Evolutionary conservation across 2,113 vertebrate genomes (phyloP).

Genomic region (Vombatus ursinus): DNA sequence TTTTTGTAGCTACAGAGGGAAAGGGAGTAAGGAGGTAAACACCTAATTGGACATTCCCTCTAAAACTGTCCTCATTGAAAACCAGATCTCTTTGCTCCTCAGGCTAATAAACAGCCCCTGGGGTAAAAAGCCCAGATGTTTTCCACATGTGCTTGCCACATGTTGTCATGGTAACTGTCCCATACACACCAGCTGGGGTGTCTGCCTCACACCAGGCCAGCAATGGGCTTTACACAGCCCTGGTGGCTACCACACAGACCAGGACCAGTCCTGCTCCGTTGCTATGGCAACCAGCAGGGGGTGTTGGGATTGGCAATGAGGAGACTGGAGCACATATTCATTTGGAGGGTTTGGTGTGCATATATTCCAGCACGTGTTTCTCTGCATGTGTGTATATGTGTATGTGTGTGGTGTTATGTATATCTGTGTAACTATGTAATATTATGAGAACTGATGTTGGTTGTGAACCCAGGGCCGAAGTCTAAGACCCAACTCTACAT

Average conservation of each 20-base stretch:
- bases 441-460: not conserved
- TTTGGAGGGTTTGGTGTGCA: not conserved
- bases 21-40: not conserved
- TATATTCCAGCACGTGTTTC: not conserved
- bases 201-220: not conserved
- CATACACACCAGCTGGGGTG: not conserved
- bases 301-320: not conserved
- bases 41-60: not conserved
- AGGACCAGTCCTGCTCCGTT: not conserved
- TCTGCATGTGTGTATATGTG: not conserved
- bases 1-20: not conserved
- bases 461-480: not conserved
- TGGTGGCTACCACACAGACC: not conserved
- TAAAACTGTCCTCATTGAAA: constrained; percentile 30
- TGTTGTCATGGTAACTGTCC: constrained; percentile 46
- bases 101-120: constrained; percentile 28
- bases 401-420: no score
- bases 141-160: constrained; percentile 26
- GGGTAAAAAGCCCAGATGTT: constrained; percentile 30
- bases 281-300: constrained; percentile 19
- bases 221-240: constrained; percentile 22
- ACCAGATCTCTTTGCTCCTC: not conserved
- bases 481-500: not conserved
- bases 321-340: not conserved
- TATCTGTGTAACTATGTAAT: not conserved